Conservation (phyloP, 2,888 invertebrate genomes). For the Ephialtes manifestator region DNA sequence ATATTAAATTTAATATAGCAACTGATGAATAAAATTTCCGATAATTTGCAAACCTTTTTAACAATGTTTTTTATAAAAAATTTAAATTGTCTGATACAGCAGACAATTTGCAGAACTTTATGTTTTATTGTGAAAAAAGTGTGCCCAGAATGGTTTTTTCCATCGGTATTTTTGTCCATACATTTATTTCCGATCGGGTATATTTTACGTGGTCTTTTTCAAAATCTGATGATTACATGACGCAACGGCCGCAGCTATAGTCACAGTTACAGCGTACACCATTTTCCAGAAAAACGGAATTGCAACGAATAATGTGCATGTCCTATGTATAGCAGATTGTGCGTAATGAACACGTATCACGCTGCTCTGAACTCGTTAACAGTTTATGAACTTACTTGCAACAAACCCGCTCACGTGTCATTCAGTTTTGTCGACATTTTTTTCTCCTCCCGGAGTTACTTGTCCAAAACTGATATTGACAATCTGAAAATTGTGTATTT, state of each 20-base stretch:
- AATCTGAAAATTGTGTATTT: not conserved
- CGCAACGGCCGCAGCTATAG: not conserved
- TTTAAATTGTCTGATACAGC: no score
- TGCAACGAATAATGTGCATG: not conserved
- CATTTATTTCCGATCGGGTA: no score
- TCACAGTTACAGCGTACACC: not conserved
- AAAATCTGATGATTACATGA: not conserved
- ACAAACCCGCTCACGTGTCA: not conserved
- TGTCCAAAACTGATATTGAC: not conserved
- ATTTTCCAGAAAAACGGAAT: not conserved
- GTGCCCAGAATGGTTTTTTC: no score
- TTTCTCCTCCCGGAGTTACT: not conserved
- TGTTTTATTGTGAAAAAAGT: no score
- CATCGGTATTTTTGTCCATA: no score
- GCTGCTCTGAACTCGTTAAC: constrained; percentile 36
- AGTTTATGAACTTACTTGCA: constrained; percentile 14
- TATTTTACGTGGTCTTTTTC: no score
- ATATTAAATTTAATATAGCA: no score
- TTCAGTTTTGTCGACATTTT: not conserved
- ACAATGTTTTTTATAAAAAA: no score
- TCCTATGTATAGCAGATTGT: not conserved
- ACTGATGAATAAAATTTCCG: no score
- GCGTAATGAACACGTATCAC: not conserved
- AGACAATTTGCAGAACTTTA: no score
- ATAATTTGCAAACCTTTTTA: no score